Evolutionary conservation across 2,113 vertebrate species (phyloP).

Genomic region (Porphyrio hochstetteri): DNA sequence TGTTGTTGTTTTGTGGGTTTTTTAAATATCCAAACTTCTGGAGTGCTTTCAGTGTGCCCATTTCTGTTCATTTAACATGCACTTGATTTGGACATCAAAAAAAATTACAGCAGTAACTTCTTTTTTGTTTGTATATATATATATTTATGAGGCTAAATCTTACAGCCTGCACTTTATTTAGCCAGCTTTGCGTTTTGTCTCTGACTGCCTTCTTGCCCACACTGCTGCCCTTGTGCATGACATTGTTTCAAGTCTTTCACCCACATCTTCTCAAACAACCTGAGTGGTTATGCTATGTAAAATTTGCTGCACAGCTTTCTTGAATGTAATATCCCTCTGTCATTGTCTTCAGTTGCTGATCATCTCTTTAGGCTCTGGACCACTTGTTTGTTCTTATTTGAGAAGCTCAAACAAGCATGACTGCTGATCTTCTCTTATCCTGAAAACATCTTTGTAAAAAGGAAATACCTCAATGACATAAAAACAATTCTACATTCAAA

Average conservation of each 20-base stretch:
- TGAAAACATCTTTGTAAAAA: neutral
- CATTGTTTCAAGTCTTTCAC: constrained; percentile 46
- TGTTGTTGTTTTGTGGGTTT: neutral
- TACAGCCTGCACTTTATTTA: constrained; percentile 19
- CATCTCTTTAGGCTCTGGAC: neutral
- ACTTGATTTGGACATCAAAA: neutral
- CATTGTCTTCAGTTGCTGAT: neutral
- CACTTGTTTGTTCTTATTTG: neutral
- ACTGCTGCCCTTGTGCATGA: constrained; percentile 44
- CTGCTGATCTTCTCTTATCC: neutral
- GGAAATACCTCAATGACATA: neutral
- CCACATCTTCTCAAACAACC: neutral
- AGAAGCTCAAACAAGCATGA: neutral
- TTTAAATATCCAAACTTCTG: neutral
- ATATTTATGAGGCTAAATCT: constrained; percentile 1
- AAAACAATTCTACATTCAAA: neutral
- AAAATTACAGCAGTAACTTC: neutral
- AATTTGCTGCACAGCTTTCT: neutral
- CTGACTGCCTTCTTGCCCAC: constrained; percentile 26
- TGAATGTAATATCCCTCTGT: neutral
- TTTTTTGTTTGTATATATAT: neutral
- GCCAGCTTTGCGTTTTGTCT: constrained; percentile 22
- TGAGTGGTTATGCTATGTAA: neutral
- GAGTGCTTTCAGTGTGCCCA: neutral
- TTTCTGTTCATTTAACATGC: neutral